phyloP scores from a whole-genome alignment of 2,888 invertebrate species.

The Acanthosepion lycidas region DNA sequence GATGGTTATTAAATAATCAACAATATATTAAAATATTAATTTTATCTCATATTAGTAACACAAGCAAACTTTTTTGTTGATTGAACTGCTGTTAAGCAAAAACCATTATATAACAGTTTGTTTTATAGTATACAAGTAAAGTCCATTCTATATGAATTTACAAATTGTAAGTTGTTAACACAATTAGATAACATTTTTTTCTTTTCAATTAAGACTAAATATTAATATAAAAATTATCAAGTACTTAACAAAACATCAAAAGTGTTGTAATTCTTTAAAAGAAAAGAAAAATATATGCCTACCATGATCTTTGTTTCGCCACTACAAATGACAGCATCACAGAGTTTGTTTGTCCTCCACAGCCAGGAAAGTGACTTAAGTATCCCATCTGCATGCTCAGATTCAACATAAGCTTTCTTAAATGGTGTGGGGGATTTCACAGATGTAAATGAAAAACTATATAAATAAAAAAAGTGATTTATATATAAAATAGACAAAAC shows the following conservation, averaged over 20 bases:
- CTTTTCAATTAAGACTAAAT: no score
- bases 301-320: conserved; percentile 45
- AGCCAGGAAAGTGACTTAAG: conserved; percentile 41
- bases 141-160: no score
- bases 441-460: neutral
- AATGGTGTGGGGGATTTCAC: conserved; percentile 41
- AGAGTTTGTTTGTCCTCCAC: conserved; percentile 44
- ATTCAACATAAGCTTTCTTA: conserved; percentile 44
- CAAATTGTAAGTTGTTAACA: no score
- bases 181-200: no score
- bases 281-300: neutral
- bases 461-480: neutral
- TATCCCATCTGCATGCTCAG: conserved; percentile 43
- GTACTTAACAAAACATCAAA: neutral
- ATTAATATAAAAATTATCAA: no score
- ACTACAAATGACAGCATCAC: conserved; percentile 47
- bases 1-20: no score
- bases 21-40: no score
- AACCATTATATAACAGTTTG: no score
- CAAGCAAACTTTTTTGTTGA: no score
- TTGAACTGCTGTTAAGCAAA: no score
- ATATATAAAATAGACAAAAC: neutral
- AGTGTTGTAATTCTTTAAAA: neutral
- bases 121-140: no score
- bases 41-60: no score